These are phyloP conservation scores for Mycalesis mineus DNA, from an alignment of 2,888 invertebrate species.

Conservation along the genomic window DNA sequence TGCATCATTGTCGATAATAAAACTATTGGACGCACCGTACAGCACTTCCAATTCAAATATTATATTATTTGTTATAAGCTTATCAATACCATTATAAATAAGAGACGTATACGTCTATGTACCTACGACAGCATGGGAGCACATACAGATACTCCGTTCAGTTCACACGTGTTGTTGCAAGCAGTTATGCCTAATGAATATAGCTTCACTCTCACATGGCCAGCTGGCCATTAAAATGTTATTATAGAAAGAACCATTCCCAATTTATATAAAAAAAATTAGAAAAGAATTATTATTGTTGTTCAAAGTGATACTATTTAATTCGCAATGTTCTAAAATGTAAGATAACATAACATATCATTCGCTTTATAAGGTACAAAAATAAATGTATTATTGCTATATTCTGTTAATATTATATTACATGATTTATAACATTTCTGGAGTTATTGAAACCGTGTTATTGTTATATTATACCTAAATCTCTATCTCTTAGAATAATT, in stretches of 20 bases:
- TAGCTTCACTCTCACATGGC: neutral
- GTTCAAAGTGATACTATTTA: constrained; percentile 56
- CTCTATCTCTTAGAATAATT: constrained; percentile 14
- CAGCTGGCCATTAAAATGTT: neutral
- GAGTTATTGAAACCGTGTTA: constrained; percentile 18
- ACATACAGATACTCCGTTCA: no score
- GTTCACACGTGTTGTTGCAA: no score
- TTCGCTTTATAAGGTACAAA: constrained; percentile 74
- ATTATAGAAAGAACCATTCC: constrained; percentile 40
- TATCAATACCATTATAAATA: no score
- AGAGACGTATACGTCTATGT: no score
- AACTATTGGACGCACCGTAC: no score
- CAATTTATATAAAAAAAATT: constrained; percentile 36
- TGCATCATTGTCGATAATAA: no score
- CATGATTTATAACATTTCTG: constrained; percentile 19
- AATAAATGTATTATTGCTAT: constrained; percentile 33
- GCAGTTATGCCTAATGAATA: no score
- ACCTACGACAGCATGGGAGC: no score
- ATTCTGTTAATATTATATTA: constrained; percentile 35
- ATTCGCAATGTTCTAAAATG: constrained; percentile 47
- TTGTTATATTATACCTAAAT: constrained; percentile 22
- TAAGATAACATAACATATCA: constrained; percentile 74
- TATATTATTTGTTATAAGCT: no score
- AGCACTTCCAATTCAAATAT: no score
- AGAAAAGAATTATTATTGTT: constrained; percentile 4